These are phyloP conservation scores for Zapornia atra DNA, from an alignment of 2,113 vertebrate genomes.

Conservation along the genomic window DNA sequence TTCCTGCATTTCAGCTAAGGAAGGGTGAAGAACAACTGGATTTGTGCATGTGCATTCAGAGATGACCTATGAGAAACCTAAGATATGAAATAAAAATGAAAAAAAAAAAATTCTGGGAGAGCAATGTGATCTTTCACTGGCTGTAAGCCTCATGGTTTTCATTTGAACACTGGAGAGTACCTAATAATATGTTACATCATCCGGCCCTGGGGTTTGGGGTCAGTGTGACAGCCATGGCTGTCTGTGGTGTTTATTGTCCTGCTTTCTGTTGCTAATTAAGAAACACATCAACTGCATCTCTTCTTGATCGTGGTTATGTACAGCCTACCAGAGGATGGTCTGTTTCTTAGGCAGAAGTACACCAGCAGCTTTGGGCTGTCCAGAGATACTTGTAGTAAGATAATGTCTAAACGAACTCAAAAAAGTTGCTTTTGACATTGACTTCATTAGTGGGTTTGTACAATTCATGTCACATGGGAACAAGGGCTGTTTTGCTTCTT, in stretches of 20 bases:
- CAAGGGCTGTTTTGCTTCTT: background rate
- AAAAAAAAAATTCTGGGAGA: background rate
- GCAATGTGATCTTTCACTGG: background rate
- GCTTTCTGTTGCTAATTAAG: background rate
- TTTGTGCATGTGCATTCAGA: background rate
- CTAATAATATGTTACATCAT: rapidly evolving
- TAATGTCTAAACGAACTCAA: background rate
- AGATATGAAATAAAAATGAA: background rate
- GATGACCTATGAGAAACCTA: background rate
- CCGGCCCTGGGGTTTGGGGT: background rate
- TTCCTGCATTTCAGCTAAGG: background rate
- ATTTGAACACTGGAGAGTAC: background rate
- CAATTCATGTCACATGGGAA: background rate
- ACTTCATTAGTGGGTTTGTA: background rate
- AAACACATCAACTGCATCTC: background rate
- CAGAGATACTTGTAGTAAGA: background rate
- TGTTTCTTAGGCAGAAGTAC: background rate
- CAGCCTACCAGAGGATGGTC: background rate
- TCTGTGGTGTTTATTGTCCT: background rate
- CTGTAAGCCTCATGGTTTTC: background rate
- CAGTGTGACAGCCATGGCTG: background rate
- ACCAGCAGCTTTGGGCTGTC: background rate
- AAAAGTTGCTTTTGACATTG: background rate
- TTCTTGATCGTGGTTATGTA: background rate
- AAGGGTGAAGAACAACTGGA: background rate